Base-by-base conservation (phyloP, 2,113 vertebrate genomes). In the Shinisaurus crocodilurus region DNA sequence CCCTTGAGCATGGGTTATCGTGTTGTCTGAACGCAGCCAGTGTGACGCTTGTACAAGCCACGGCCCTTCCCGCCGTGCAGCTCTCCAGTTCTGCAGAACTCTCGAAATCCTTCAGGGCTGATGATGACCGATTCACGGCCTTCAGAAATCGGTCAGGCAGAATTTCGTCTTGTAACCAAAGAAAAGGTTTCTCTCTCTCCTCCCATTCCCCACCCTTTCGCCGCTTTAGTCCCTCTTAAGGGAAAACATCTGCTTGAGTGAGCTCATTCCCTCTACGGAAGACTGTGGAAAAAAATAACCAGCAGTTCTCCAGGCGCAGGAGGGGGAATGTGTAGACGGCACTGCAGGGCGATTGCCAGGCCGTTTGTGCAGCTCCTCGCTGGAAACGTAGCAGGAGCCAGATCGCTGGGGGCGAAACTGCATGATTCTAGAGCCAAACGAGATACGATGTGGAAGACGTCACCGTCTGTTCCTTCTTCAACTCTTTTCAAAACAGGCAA, bases 221-320 rank as follows among this genome's bases (percentile, higher is more conserved):
- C 94, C 92, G 87, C 89, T 94, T 84, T 85, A 75, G 89, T 1
- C 2, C 94, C 34, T 70, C 63, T 57, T 94, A 93, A 92, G 95
- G 57, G 67, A 95, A 95, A 96, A 96, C 95, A 96, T 94, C 94
- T 96, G 95, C 85, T 93, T 0, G 89, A 82, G 94, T 96, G 95
- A 96, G 93, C 92, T 96, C 95, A 95, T 93, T 92, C 92, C 90
- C 88, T 94, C 93, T 91, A 88, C 6, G 34, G 77, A 23, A 2
- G 92, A 86, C 0, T 0, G 86, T 95, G 96, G 94, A 95, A 96
- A 94, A 92, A 89, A 93, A 93, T 76, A 27, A 27, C 65, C 48
- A 76, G 95, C 88, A 88, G 92, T 75, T 0, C 0, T 0, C 0
- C 90, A 57, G 86, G 81, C 15, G 74, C 34, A 83, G 12, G 60